Base-by-base conservation (phyloP, 1,140 invertebrate genomes). In the Hydropsyche tenuis region DNA sequence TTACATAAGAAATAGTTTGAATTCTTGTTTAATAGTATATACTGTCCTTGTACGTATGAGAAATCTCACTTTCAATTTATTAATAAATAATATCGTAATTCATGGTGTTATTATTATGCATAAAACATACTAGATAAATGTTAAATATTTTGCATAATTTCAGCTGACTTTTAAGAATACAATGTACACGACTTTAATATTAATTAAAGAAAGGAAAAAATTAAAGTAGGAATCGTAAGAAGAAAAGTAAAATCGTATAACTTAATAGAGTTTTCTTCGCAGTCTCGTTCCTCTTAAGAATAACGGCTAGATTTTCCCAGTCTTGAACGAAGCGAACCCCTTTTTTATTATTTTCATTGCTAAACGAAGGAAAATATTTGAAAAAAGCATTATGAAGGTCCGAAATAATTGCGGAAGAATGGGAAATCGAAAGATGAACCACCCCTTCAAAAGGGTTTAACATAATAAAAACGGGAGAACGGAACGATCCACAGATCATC, bases 361-460 rank as follows among this genome's bases (percentile, higher is more conserved):
- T 77, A 75, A 77, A 75, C 76, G 76, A 77, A 77, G 65, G 73
- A 77, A 77, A 77, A 77, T 77, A 77, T 77, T 77, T 77, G 73
- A 77, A 77, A 77, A 77, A 77, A 77, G 76, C 74, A 73, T 77
- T 77, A 77, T 70, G 27, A 37, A 56, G 69, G 69, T 63, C 42
- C 56, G 42, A 63, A 72, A 72, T 72, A 72, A 72, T 72, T 72
- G 45, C 27, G 9, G 51, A 68, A 48, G 42, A 48, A 60, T 27
- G 56, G 25, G 23, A 27, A 60, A 60, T 25, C 56, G 56, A 60
- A 27, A 60, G 30, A 60, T 16, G 48, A 23, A 48, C 4, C 14
- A 63, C 1, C 12, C 27, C 7, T 16, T 9, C 5, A 22, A 48
- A 37, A 37, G 71, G 71, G 71, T 22, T 65, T 51, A 65, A 37